Evolutionary conservation across 1,140 invertebrate species (phyloP).

Genomic region (Hylyphantes graminicola): DNA sequence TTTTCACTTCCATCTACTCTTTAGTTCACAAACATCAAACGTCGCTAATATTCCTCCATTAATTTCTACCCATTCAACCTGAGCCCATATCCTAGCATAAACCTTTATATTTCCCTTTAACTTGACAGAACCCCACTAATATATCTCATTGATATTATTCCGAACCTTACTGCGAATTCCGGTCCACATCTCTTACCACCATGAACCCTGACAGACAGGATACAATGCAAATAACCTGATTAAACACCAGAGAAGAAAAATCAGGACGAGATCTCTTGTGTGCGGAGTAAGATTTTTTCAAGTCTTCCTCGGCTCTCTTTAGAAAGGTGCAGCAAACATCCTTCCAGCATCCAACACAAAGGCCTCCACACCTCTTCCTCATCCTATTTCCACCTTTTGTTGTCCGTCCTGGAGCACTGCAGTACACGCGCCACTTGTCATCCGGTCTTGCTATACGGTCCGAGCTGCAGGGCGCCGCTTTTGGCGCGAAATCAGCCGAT

Average conservation of each 20-base stretch:
- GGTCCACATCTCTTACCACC: too few species aligned
- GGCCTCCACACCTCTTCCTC: slow-evolving; percentile 36
- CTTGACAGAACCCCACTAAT: too few species aligned
- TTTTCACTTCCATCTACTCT: too few species aligned
- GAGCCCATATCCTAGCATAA: too few species aligned
- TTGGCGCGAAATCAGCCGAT: too few species aligned
- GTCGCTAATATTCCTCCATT: too few species aligned
- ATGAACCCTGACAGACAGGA: neutral
- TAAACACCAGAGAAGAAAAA: slow-evolving; percentile 13
- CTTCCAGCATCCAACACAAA: neutral
- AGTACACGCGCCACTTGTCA: slow-evolving; percentile 52
- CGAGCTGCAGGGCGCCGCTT: neutral
- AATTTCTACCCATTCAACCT: too few species aligned
- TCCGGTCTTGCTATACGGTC: slow-evolving; percentile 23
- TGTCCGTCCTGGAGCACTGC: slow-evolving; percentile 27
- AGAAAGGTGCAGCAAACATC: slow-evolving; percentile 8
- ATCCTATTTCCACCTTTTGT: slow-evolving; percentile 52
- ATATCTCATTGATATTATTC: too few species aligned
- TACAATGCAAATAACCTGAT: slow-evolving; percentile 25
- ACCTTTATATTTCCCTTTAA: too few species aligned
- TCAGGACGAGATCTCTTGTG: neutral
- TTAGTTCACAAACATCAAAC: too few species aligned
- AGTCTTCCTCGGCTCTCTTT: neutral
- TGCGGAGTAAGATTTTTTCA: neutral
- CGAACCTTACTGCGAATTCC: too few species aligned